Evolutionary conservation across 1,140 invertebrate genomes (phyloP).

Genomic region (Gonatopus flavifemur): DNA sequence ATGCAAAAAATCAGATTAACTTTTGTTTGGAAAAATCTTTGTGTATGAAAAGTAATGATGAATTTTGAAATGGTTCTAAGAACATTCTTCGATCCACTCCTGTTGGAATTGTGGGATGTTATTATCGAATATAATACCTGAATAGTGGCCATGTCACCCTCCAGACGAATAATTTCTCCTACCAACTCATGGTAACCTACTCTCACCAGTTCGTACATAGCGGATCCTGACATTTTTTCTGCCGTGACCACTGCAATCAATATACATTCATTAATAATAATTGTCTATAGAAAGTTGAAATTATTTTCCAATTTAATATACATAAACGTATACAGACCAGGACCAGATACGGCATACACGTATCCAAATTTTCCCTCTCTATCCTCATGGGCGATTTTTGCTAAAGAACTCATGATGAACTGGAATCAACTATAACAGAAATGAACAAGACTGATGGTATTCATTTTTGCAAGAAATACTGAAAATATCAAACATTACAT

Average conservation of each 20-base stretch:
- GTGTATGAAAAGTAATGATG: conserved; percentile 1
- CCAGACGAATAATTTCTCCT: conserved; percentile 98
- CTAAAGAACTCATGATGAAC: conserved; percentile 58
- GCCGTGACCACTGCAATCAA: conserved; percentile 90
- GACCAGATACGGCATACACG: conserved; percentile 95
- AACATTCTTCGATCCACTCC: no score
- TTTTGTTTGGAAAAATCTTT: not conserved
- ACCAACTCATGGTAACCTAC: conserved; percentile 98
- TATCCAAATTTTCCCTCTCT: conserved; percentile 90
- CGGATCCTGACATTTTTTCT: conserved; percentile 98
- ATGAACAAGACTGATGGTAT: conserved; percentile 9
- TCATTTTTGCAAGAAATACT: not conserved
- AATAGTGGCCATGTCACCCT: conserved; percentile 99
- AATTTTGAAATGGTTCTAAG: no score
- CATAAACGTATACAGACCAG: conserved; percentile 71
- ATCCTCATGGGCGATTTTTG: conserved; percentile 81
- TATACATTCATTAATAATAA: conserved; percentile 9
- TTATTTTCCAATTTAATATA: conserved; percentile 8
- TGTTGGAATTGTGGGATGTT: not conserved
- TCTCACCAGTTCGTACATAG: conserved; percentile 99
- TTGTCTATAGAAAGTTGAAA: not conserved
- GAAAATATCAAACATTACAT: not conserved
- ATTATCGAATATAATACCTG: conserved; percentile 76
- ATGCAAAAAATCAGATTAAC: not conserved
- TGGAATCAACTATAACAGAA: conserved; percentile 14